Percentiles rank a stretch among this genome's conserved stretches.
Conservation (phyloP, 1,140 invertebrate genomes). For the Diabrotica virgifera region DNA sequence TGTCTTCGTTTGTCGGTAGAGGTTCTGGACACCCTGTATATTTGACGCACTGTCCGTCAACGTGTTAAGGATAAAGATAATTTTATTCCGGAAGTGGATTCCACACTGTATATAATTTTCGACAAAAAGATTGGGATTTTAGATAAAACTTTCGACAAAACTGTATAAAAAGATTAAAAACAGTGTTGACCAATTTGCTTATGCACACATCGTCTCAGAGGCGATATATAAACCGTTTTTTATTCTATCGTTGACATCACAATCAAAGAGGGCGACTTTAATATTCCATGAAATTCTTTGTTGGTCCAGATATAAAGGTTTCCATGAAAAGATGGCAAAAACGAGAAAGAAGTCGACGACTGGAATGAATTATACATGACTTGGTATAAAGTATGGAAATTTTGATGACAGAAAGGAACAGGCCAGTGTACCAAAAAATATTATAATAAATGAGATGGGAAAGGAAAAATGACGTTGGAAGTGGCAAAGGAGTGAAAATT, state of each 20-base stretch:
- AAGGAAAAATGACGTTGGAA: constrained; percentile 13
- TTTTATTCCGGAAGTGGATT: too few species aligned
- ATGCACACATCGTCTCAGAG: constrained; percentile 1
- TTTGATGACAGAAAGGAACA: constrained; percentile 24
- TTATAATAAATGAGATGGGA: constrained; percentile 24
- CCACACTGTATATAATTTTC: too few species aligned
- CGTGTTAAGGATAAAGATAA: too few species aligned
- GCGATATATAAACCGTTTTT: constrained; percentile 7
- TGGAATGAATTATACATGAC: constrained; percentile 28
- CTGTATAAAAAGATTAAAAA: too few species aligned
- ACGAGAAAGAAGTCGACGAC: constrained; percentile 12
- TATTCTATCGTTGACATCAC: constrained; percentile 1
- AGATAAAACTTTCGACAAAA: too few species aligned
- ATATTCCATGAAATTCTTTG: constrained; percentile 14
- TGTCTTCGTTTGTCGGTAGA: too few species aligned
- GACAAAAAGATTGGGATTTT: too few species aligned
- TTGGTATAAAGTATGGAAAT: constrained; percentile 28
- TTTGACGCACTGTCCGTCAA: too few species aligned
- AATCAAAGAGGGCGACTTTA: constrained; percentile 11
- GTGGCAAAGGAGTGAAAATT: constrained; percentile 10
- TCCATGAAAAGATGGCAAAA: constrained; percentile 12
- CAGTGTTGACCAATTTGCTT: constrained; percentile 6
- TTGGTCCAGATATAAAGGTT: constrained; percentile 17
- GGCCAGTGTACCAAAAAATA: constrained; percentile 21
- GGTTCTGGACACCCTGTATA: too few species aligned